Conservation (phyloP, 1,140 invertebrate species). For the Microplitis mediator region DNA sequence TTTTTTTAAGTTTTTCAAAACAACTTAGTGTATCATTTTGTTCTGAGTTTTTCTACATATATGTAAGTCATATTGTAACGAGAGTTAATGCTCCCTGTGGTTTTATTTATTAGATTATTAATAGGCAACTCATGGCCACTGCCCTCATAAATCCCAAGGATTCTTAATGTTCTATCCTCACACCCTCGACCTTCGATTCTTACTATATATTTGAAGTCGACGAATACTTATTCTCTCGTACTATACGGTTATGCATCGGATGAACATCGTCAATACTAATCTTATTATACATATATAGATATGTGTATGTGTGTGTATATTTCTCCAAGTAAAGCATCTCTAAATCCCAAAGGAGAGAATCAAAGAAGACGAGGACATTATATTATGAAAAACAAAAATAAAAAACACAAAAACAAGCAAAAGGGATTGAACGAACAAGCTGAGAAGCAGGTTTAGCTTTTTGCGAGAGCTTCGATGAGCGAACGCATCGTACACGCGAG, state of each 20-base stretch:
- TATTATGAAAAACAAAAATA: slow-evolving; percentile 36
- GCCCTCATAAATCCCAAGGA: slow-evolving; percentile 3
- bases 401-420: not conserved
- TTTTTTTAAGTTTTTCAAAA: no score
- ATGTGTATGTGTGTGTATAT: no score
- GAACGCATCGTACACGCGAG: slow-evolving; percentile 41
- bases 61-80: not conserved
- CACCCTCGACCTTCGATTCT: slow-evolving; percentile 9
- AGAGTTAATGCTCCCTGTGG: not conserved
- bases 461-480: slow-evolving; percentile 38
- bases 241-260: not conserved
- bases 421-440: slow-evolving; percentile 16
- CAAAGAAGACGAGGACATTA: slow-evolving; percentile 26
- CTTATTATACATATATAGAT: no score
- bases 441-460: slow-evolving; percentile 49
- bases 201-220: not conserved
- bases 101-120: slow-evolving; percentile 16
- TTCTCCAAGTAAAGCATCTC: slow-evolving; percentile 9
- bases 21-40: no score
- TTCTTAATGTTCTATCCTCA: not conserved
- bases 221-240: slow-evolving; percentile 12
- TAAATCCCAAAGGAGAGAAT: slow-evolving; percentile 35
- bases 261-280: not conserved
- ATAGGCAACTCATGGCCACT: slow-evolving; percentile 6
- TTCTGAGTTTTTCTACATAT: not conserved